Evolutionary conservation across 2,888 invertebrate genomes (phyloP).

Genomic region (Apomyelois bistriatella): DNA sequence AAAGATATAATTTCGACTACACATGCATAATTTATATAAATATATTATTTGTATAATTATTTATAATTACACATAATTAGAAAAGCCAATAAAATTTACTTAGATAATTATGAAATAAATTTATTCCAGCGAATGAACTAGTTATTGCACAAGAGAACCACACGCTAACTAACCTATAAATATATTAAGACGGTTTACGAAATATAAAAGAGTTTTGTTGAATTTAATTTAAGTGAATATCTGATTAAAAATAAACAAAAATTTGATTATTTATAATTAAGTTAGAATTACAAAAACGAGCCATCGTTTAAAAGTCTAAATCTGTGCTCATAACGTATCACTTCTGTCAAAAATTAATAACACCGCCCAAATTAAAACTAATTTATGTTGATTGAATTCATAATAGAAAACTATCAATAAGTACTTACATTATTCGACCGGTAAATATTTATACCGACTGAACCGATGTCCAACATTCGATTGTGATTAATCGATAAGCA

Average conservation of each 20-base stretch:
- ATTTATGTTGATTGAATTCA: constrained; percentile 77
- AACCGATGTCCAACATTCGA: constrained; percentile 30
- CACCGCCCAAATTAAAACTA: constrained; percentile 67
- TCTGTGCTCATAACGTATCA: constrained; percentile 50
- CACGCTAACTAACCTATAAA: not conserved
- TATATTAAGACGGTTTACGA: constrained; percentile 5
- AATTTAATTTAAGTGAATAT: constrained; percentile 33
- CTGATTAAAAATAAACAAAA: constrained; percentile 53
- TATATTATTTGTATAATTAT: not conserved
- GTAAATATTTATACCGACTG: constrained; percentile 31
- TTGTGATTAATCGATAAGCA: constrained; percentile 56
- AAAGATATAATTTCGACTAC: too few species aligned
- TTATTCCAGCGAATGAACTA: not conserved
- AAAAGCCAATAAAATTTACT: not conserved
- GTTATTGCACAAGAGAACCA: not conserved
- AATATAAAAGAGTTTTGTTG: constrained; percentile 24
- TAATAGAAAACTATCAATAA: constrained; percentile 70
- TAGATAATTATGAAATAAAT: not conserved
- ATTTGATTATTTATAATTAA: constrained; percentile 49
- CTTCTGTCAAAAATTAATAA: too few species aligned
- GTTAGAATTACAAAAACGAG: constrained; percentile 50
- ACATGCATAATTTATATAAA: too few species aligned
- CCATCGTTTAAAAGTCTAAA: constrained; percentile 44
- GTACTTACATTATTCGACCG: constrained; percentile 48
- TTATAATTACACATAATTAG: not conserved